phyloP scores from a whole-genome alignment of 2,797 vertebrate species.

The Chlorospingus semifuscus region DNA sequence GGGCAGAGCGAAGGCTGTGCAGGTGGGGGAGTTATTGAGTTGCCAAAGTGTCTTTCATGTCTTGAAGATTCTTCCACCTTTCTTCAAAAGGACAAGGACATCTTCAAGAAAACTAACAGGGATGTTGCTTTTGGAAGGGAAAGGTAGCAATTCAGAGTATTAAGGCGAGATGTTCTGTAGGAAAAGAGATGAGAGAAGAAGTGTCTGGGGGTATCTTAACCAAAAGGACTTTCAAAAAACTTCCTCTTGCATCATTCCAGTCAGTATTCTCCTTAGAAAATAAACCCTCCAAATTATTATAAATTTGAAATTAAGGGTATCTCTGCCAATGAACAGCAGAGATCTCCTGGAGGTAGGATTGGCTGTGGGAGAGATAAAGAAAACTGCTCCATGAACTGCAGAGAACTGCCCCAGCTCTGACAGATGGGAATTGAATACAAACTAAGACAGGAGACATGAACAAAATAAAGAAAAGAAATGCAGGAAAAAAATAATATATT shows the following conservation, averaged over 20 bases:
- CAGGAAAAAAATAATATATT: not conserved
- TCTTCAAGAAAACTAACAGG: not conserved
- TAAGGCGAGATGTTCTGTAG: not conserved
- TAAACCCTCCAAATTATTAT: not conserved
- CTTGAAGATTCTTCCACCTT: not conserved
- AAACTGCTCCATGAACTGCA: not conserved
- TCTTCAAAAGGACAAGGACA: not conserved
- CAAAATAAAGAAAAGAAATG: fast-evolving
- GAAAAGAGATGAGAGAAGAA: not conserved
- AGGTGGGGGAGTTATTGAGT: not conserved
- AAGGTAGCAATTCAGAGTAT: not conserved
- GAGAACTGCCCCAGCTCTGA: not conserved
- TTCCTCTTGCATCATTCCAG: not conserved
- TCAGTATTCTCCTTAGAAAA: not conserved
- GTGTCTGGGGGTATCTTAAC: not conserved
- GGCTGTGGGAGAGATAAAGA: not conserved
- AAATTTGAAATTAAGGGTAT: not conserved
- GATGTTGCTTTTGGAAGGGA: not conserved
- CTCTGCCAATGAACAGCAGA: too few relatives aligned
- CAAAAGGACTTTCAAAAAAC: not conserved
- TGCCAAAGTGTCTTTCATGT: not conserved
- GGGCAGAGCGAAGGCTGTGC: not conserved
- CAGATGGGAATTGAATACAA: fast-evolving
- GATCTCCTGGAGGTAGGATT: too few relatives aligned
- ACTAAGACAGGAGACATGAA: not conserved